Base-by-base conservation (phyloP, 2,113 vertebrate genomes). In the Malurus elegans region DNA sequence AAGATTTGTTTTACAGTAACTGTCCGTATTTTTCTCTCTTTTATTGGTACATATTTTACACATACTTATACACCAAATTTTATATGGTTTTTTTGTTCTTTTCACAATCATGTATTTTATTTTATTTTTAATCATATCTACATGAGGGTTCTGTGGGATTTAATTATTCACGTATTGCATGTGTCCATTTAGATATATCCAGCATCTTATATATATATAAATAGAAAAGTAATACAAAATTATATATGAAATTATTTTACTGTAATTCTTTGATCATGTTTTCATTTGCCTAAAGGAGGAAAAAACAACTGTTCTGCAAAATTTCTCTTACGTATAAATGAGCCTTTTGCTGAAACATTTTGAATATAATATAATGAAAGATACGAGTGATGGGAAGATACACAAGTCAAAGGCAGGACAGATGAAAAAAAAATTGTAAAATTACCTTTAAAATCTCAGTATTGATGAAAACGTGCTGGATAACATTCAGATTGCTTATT, bases 1-100 rank as follows among this genome's bases (percentile, higher is more conserved):
- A 93, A 13, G 58, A 94, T 95, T 96, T 95, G 74, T 87, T 97
- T 96, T 93, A 91, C 48, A 94, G 80, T 86, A 91, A 92, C 78
- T 93, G 60, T 97, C 95, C 18, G 79, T 96, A 69, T 94, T 90
- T 94, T 81, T 58, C 54, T 88, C 75, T 80, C 67, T 84, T 85
- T 87, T 81, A 82, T 83, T 95, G 95, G 90, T 90, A 93, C 47
- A 60, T 86, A 88, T 80, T 96, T 96, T 97, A 78, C 91, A 78
- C 64, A 73, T 90, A 66, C 42, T 95, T 95, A 87, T 9, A 61
- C 87, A 78, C 89, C 90, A 44, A 48, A 88, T 91, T 95, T 91
- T 96, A 21, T 70, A 32, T 70, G 88, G 69, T 54, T 80, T 80
- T 80, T 85, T 93, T 81, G 45, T 96, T 96, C 76, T 84, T 93